Conservation (phyloP, 2,797 vertebrate species). For the Echeneis naucrates region DNA sequence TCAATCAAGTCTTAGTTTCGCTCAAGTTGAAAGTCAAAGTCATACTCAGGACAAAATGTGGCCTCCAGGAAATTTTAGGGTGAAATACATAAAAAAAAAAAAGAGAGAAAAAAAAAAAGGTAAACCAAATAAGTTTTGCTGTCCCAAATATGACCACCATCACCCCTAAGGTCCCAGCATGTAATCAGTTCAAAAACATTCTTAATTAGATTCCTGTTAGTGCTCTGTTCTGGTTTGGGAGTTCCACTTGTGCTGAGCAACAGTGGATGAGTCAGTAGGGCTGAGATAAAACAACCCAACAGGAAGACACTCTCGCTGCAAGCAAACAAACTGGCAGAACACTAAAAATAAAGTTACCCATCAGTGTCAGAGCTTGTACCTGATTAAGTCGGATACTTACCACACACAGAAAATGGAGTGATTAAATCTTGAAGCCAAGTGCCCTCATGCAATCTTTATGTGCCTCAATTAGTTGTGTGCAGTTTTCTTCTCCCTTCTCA, state of each 20-base stretch:
- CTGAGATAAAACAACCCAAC: not conserved
- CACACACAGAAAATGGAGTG: slow-evolving; percentile 37
- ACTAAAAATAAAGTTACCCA: not conserved
- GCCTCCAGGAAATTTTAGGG: not conserved
- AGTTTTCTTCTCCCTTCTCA: slow-evolving; percentile 95
- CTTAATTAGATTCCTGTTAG: not conserved
- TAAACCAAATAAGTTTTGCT: too few relatives aligned
- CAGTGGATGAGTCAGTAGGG: slow-evolving; percentile 9
- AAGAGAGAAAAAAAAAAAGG: too few relatives aligned
- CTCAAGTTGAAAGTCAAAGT: not conserved
- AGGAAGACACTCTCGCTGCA: not conserved
- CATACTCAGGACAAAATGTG: not conserved
- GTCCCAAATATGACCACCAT: too few relatives aligned
- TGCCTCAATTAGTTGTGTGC: slow-evolving; percentile 91
- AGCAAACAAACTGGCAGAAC: not conserved
- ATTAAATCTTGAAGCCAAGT: slow-evolving; percentile 95
- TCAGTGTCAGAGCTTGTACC: too few relatives aligned
- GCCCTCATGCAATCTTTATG: slow-evolving; percentile 98
- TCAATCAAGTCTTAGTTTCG: too few relatives aligned
- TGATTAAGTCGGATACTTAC: slow-evolving; percentile 63
- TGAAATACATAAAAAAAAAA: too few relatives aligned
- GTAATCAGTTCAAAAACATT: too few relatives aligned
- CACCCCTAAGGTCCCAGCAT: too few relatives aligned
- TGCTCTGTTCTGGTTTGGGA: not conserved
- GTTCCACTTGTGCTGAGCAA: not conserved